These are phyloP conservation scores for Penelope pileata DNA, from an alignment of 2,113 vertebrate species.

Conservation along the genomic window DNA sequence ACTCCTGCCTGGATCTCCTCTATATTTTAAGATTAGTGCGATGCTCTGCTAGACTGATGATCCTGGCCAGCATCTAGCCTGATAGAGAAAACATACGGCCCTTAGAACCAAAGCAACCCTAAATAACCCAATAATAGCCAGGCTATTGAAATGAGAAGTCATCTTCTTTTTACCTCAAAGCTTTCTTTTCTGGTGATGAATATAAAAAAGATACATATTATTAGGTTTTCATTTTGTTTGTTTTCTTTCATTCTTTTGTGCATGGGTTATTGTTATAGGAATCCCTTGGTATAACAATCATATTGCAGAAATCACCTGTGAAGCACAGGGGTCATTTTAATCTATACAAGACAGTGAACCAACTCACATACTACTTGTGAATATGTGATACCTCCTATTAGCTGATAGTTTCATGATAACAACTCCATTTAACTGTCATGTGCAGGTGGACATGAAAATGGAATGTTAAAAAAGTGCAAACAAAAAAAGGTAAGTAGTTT, in stretches of 20 bases:
- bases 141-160: neutral
- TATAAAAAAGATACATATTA: neutral
- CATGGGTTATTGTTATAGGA: rapidly evolving
- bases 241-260: neutral
- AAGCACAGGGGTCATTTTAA: neutral
- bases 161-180: neutral
- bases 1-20: neutral
- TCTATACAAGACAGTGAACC: neutral
- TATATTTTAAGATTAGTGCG: neutral
- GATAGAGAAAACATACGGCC: neutral
- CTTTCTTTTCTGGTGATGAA: neutral
- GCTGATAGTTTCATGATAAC: neutral
- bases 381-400: neutral
- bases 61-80: neutral
- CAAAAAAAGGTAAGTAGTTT: neutral
- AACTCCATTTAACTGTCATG: rapidly evolving
- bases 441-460: neutral
- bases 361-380: neutral
- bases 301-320: neutral
- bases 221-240: neutral
- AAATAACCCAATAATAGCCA: neutral
- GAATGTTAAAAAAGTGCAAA: neutral
- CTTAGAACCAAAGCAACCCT: neutral
- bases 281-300: neutral
- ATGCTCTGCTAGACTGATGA: neutral